Percentiles rank a stretch among this genome's conserved stretches.
Conservation (phyloP, 2,888 invertebrate genomes). For the Caenorhabditis sp. region DNA sequence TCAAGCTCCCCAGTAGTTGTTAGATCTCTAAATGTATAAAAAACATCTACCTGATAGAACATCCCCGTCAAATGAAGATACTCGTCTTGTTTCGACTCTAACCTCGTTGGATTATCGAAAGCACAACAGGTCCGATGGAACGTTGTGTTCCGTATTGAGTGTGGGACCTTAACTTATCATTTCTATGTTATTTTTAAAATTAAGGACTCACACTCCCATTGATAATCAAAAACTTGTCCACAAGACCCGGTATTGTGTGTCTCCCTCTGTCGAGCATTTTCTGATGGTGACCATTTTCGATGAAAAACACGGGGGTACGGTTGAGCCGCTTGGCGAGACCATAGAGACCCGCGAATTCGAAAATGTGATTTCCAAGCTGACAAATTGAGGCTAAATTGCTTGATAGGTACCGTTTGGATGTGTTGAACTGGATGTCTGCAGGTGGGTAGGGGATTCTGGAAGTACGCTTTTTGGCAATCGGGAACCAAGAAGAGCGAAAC, state of each 20-base stretch:
- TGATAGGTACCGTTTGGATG: no score
- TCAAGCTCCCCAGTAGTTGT: background rate
- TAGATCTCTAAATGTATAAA: background rate
- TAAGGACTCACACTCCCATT: background rate
- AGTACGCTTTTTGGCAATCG: no score
- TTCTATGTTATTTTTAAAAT: no score
- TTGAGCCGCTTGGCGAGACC: background rate
- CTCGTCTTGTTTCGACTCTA: background rate
- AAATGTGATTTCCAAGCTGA: conserved; percentile 9
- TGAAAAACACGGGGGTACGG: background rate
- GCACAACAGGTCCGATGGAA: conserved; percentile 5
- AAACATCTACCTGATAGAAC: conserved; percentile 11
- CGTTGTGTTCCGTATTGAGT: background rate
- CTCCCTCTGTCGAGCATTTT: background rate
- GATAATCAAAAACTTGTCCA: background rate
- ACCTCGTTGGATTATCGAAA: conserved; percentile 21
- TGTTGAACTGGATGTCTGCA: background rate
- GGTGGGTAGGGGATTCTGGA: background rate
- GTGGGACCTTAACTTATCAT: background rate
- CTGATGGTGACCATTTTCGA: background rate
- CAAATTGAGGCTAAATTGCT: background rate
- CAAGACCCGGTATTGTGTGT: background rate
- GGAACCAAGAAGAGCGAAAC: no score
- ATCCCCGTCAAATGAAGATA: conserved; percentile 21
- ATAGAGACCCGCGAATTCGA: background rate